Percentiles rank a stretch among this genome's conserved stretches.
Conservation (phyloP, 2,888 invertebrate species). For the Phrixothrix hirtus region DNA sequence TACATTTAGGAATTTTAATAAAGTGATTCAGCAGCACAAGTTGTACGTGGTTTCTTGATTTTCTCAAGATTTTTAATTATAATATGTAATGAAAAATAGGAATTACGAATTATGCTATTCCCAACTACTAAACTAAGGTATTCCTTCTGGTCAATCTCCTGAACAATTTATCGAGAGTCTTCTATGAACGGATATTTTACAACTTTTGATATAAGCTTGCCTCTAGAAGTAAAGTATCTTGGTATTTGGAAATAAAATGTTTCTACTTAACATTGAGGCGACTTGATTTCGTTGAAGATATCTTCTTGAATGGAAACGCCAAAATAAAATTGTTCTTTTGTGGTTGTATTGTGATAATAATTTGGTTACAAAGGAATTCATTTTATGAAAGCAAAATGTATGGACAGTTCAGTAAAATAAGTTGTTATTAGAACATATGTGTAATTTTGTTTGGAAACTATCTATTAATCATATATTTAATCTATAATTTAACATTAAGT, state of each 20-base stretch:
- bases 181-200: slow-evolving; percentile 97
- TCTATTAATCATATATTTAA: no score
- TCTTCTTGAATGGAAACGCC: slow-evolving; percentile 99
- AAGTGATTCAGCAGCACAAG: slow-evolving; percentile 80
- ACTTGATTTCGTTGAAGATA: slow-evolving; percentile 94
- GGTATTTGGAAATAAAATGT: slow-evolving; percentile 97
- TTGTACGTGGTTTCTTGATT: slow-evolving; percentile 95
- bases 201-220: slow-evolving; percentile 83
- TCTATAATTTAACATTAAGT: no score
- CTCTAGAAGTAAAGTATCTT: slow-evolving; percentile 89
- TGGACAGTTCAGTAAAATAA: no score
- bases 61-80: slow-evolving; percentile 66
- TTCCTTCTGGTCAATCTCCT: slow-evolving; percentile 96
- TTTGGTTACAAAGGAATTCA: no score
- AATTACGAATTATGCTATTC: slow-evolving; percentile 79
- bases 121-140: slow-evolving; percentile 92
- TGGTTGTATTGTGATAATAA: no score
- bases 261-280: slow-evolving; percentile 97
- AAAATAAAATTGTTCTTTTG: no score
- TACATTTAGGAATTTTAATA: slow-evolving; percentile 60
- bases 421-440: no score
- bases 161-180: slow-evolving; percentile 91
- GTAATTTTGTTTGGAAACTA: no score
- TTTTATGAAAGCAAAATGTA: no score
- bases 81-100: not conserved